A percentile compares a stretch with the other conserved stretches of the same genome.
phyloP scores from a whole-genome alignment of 2,113 vertebrate genomes.

The Silurus glanis region DNA sequence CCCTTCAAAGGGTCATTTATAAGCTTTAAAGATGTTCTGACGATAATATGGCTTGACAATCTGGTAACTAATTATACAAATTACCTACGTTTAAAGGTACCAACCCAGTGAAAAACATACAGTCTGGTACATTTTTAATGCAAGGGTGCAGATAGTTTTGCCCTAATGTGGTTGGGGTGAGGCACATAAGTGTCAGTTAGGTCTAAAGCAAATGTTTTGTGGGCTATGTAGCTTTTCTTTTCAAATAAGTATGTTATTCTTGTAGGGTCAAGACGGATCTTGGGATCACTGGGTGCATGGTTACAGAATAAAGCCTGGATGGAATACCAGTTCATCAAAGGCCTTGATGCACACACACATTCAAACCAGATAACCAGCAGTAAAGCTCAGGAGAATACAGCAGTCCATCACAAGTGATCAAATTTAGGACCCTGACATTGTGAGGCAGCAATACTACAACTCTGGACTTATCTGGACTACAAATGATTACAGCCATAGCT shows the following conservation, averaged over 20 bases:
- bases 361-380: background rate
- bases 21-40: background rate
- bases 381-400: background rate
- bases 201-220: background rate
- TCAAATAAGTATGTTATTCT: background rate
- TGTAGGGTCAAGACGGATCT: background rate
- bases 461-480: background rate
- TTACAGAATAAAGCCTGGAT: background rate
- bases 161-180: background rate
- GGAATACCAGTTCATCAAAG: background rate
- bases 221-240: background rate
- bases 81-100: background rate
- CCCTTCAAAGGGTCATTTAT: background rate
- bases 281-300: background rate
- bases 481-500: background rate
- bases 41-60: slow-evolving; percentile 1
- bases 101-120: background rate
- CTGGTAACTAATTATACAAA: background rate
- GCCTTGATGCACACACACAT: background rate
- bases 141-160: background rate
- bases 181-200: background rate
- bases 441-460: background rate
- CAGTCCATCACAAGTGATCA: background rate
- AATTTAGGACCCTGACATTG: background rate
- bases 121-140: background rate